These are phyloP conservation scores for Lymantria dispar DNA, from an alignment of 2,888 invertebrate genomes.

Conservation along the genomic window DNA sequence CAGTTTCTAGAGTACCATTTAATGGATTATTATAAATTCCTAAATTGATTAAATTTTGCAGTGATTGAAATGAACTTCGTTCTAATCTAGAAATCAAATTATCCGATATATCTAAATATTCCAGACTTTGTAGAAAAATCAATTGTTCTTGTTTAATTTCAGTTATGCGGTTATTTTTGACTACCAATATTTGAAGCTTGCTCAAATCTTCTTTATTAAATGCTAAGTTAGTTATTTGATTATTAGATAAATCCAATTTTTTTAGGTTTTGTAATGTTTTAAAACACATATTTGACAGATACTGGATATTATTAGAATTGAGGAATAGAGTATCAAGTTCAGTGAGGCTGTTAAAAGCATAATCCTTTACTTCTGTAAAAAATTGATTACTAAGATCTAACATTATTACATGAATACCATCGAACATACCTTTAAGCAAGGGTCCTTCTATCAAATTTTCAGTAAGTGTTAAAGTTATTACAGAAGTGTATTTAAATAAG, in stretches of 20 bases:
- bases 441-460: slow-evolving; percentile 49
- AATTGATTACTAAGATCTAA: slow-evolving; percentile 52
- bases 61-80: slow-evolving; percentile 43
- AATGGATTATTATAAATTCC: slow-evolving; percentile 56
- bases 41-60: slow-evolving; percentile 47
- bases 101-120: slow-evolving; percentile 54
- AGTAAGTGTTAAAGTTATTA: slow-evolving; percentile 43
- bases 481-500: slow-evolving; percentile 49
- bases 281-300: slow-evolving; percentile 45
- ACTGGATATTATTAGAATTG: slow-evolving; percentile 49
- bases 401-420: slow-evolving; percentile 49
- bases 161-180: slow-evolving; percentile 49
- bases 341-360: slow-evolving; percentile 49
- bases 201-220: slow-evolving; percentile 49
- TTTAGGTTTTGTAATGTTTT: slow-evolving; percentile 36
- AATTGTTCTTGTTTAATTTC: slow-evolving; percentile 45
- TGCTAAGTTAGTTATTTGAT: slow-evolving; percentile 46
- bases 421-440: slow-evolving; percentile 51
- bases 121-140: slow-evolving; percentile 36
- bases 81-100: slow-evolving; percentile 53
- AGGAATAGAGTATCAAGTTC: slow-evolving; percentile 41
- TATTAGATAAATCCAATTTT: slow-evolving; percentile 53
- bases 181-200: slow-evolving; percentile 39
- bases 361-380: slow-evolving; percentile 48
- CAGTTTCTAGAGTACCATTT: slow-evolving; percentile 40